phyloP scores from a whole-genome alignment of 1,140 invertebrate genomes.

The Meloidogyne hapla region DNA sequence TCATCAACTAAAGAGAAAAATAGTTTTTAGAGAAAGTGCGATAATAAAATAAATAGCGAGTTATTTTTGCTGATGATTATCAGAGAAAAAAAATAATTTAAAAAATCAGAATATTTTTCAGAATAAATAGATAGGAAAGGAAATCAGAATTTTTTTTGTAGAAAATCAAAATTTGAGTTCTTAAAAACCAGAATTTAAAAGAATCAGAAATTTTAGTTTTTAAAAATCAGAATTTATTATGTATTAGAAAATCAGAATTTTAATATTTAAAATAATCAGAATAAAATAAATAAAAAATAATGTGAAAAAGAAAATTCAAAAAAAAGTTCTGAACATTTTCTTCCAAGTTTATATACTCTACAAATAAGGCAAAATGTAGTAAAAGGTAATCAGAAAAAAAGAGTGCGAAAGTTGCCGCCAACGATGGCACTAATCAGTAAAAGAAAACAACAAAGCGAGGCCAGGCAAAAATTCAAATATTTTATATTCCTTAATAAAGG shows the following conservation, averaged over 20 bases:
- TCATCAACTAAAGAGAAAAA: too few relatives aligned
- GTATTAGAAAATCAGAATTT: constrained; percentile 98
- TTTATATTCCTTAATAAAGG: background rate
- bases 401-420: constrained; percentile 1
- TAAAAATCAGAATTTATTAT: constrained; percentile 60
- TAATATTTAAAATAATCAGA: constrained; percentile 65
- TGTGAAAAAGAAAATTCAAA: background rate
- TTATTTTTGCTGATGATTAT: too few relatives aligned
- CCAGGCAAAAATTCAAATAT: constrained; percentile 1
- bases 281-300: background rate
- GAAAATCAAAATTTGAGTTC: too few relatives aligned
- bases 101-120: too few relatives aligned
- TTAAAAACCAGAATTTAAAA: too few relatives aligned
- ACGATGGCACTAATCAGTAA: constrained; percentile 1
- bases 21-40: too few relatives aligned
- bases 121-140: too few relatives aligned
- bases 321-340: background rate
- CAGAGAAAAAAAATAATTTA: too few relatives aligned
- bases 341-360: background rate
- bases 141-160: too few relatives aligned
- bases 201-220: too few relatives aligned
- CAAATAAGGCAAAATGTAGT: too few relatives aligned
- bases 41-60: too few relatives aligned
- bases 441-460: background rate
- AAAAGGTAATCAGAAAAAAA: background rate